These are phyloP conservation scores for Meteorus cinctellus DNA, from an alignment of 2,888 invertebrate species.

Conservation along the genomic window DNA sequence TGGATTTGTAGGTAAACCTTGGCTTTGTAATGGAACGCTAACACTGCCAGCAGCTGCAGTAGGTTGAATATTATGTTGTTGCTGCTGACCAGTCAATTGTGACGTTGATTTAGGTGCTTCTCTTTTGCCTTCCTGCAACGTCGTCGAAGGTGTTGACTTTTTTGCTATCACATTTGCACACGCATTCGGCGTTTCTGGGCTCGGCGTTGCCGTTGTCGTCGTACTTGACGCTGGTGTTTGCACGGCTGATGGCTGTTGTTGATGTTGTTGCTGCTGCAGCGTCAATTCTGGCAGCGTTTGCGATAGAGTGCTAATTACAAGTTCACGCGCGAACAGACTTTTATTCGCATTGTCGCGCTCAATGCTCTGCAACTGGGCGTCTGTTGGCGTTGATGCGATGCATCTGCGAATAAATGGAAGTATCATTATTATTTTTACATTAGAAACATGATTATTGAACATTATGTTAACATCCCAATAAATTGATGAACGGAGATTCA, in stretches of 20 bases:
- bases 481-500: not conserved
- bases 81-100: constrained; percentile 49
- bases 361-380: constrained; percentile 68
- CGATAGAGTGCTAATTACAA: constrained; percentile 68
- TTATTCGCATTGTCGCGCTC: constrained; percentile 71
- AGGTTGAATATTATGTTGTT: constrained; percentile 49
- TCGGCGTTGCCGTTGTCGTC: constrained; percentile 61
- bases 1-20: constrained; percentile 66
- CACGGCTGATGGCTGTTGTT: constrained; percentile 54
- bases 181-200: constrained; percentile 65
- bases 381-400: constrained; percentile 68
- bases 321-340: constrained; percentile 68
- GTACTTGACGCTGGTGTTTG: constrained; percentile 62
- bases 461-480: not conserved
- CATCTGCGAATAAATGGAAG: constrained; percentile 60
- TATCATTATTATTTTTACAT: constrained; percentile 40
- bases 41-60: constrained; percentile 57
- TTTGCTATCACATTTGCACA: constrained; percentile 57
- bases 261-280: constrained; percentile 64
- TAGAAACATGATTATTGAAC: not conserved
- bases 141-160: constrained; percentile 55
- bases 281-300: constrained; percentile 67
- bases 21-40: constrained; percentile 60
- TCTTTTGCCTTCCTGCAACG: constrained; percentile 62
- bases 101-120: constrained; percentile 53